A percentile compares a stretch with the other conserved stretches of the same genome.
These are phyloP conservation scores for Karalla daura DNA, from an alignment of 2,797 vertebrate species.

Conservation along the genomic window DNA sequence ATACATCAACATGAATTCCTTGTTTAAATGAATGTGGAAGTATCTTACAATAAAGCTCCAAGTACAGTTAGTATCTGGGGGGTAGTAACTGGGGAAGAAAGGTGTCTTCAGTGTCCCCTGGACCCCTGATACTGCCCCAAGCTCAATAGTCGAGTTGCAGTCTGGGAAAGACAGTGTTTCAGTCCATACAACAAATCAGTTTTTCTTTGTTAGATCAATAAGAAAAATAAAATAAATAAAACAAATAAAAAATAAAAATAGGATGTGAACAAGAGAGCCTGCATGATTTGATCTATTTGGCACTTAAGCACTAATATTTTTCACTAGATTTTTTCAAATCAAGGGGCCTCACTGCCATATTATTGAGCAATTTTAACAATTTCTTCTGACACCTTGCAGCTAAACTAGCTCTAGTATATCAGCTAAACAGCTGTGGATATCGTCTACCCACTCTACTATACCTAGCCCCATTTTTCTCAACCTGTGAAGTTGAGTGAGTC, in stretches of 20 bases:
- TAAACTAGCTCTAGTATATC: no score
- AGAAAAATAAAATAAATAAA: no score
- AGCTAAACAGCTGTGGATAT: no score
- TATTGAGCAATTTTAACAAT: background rate
- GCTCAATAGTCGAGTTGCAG: slow-evolving; percentile 83
- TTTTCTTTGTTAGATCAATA: background rate
- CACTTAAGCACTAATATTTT: no score
- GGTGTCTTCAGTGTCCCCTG: slow-evolving; percentile 90
- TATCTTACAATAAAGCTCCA: slow-evolving; percentile 91
- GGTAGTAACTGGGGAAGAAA: slow-evolving; percentile 94
- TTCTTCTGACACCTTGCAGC: background rate
- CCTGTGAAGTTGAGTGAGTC: no score
- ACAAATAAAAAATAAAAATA: no score
- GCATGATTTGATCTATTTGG: background rate
- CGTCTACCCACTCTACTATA: no score
- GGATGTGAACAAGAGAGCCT: no score
- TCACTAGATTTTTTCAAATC: no score
- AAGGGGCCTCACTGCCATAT: no score
- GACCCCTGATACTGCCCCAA: slow-evolving; percentile 76
- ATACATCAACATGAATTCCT: background rate
- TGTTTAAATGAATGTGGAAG: no score
- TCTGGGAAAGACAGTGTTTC: slow-evolving; percentile 64
- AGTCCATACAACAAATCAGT: background rate
- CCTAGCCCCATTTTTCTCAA: no score
- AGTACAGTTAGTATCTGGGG: slow-evolving; percentile 90